A percentile compares a stretch with the other conserved stretches of the same genome.
These are phyloP conservation scores for Anastrepha ludens DNA, from an alignment of 1,140 invertebrate species.

Conservation along the genomic window DNA sequence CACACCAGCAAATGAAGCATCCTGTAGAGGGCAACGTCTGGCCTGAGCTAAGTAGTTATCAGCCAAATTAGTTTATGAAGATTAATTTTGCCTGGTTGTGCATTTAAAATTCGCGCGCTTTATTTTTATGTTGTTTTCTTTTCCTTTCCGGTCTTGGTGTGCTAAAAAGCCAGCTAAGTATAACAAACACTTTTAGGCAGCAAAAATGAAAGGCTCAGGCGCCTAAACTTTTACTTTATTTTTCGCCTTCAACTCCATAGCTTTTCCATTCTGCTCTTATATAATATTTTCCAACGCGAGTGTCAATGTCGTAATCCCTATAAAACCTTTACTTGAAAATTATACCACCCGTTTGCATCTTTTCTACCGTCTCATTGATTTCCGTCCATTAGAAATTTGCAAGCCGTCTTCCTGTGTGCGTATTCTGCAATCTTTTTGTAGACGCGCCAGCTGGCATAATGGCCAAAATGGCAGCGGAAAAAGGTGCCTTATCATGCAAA, in stretches of 20 bases:
- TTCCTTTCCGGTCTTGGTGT: neutral
- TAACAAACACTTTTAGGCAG: neutral
- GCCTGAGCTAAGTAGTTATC: neutral
- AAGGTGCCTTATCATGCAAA: conserved; percentile 30
- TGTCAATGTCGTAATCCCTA: conserved; percentile 26
- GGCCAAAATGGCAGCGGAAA: neutral
- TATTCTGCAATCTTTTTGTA: neutral
- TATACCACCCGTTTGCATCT: neutral
- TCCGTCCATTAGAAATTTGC: neutral
- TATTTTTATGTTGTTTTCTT: conserved; percentile 2
- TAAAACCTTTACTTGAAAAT: neutral
- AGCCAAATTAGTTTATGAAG: conserved; percentile 53
- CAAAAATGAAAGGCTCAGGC: neutral
- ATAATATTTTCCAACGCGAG: neutral
- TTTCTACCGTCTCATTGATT: neutral
- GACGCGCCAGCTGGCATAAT: neutral
- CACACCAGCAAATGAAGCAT: neutral
- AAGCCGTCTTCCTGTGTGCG: neutral
- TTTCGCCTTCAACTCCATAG: neutral
- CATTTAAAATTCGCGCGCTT: conserved; percentile 29
- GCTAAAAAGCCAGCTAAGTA: neutral
- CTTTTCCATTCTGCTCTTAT: neutral
- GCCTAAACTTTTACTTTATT: neutral
- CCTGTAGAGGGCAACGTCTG: neutral
- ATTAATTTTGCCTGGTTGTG: conserved; percentile 39